phyloP scores from a whole-genome alignment of 2,888 invertebrate species.

The Megaustenia siamemsis region DNA sequence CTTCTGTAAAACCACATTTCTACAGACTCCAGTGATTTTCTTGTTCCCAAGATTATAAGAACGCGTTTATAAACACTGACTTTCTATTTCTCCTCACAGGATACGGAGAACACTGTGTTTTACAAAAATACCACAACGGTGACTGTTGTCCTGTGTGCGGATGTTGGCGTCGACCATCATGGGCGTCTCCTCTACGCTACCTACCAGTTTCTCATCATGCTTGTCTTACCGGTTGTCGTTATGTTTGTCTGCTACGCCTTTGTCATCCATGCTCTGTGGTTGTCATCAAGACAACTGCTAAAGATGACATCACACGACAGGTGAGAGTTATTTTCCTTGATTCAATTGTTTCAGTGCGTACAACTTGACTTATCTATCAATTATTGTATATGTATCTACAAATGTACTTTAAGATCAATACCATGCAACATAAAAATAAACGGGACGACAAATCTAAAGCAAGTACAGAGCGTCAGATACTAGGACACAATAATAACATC shows the following conservation, averaged over 20 bases:
- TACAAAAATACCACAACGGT: constrained; percentile 70
- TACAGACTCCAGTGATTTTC: no score
- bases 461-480: no score
- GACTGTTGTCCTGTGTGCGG: constrained; percentile 65
- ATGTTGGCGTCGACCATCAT: constrained; percentile 61
- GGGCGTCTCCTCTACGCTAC: constrained; percentile 72
- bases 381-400: no score
- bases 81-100: constrained; percentile 65
- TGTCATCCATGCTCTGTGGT: constrained; percentile 81
- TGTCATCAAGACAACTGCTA: constrained; percentile 78
- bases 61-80: no score
- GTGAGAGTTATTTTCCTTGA: constrained; percentile 12
- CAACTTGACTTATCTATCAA: no score
- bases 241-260: constrained; percentile 80
- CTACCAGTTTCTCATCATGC: constrained; percentile 80
- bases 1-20: no score
- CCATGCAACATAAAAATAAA: no score
- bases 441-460: no score
- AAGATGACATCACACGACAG: constrained; percentile 70
- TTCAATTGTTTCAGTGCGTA: no score
- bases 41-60: no score
- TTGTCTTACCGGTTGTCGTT: constrained; percentile 78
- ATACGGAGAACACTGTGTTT: constrained; percentile 64
- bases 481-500: no score
- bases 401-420: no score